These are phyloP conservation scores for Zapornia atra DNA, from an alignment of 2,113 vertebrate species.

Conservation along the genomic window DNA sequence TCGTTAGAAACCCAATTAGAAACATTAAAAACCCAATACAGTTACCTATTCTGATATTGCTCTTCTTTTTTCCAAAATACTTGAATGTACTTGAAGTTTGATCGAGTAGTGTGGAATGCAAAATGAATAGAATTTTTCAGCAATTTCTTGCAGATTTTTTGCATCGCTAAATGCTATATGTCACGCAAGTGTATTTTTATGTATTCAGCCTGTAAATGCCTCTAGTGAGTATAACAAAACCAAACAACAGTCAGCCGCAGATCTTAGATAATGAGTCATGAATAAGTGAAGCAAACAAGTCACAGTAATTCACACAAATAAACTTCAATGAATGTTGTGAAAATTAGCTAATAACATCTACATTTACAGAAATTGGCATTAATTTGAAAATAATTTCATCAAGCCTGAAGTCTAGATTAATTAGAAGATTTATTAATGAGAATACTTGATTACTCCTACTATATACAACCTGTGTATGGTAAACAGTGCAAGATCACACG, in stretches of 20 bases:
- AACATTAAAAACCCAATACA: no score
- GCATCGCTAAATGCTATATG: neutral
- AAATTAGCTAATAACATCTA: neutral
- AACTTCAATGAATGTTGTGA: neutral
- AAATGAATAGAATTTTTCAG: neutral
- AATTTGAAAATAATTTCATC: slow-evolving; percentile 17
- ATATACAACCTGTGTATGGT: neutral
- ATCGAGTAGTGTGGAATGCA: neutral
- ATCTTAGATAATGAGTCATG: neutral
- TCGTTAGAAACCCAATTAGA: no score
- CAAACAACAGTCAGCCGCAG: neutral
- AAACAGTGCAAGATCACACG: neutral
- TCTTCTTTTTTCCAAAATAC: neutral
- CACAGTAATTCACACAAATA: neutral
- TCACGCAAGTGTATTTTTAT: neutral
- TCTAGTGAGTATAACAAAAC: neutral
- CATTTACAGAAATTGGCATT: neutral
- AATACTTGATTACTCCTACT: neutral
- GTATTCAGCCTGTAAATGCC: neutral
- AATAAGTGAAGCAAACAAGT: slow-evolving; percentile 9
- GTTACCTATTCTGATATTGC: no score
- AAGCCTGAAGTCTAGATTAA: neutral
- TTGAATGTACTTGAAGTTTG: neutral
- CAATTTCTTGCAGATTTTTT: neutral
- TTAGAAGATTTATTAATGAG: neutral